Conservation (phyloP, 2,113 vertebrate genomes). For the Dissostichus mawsoni region DNA sequence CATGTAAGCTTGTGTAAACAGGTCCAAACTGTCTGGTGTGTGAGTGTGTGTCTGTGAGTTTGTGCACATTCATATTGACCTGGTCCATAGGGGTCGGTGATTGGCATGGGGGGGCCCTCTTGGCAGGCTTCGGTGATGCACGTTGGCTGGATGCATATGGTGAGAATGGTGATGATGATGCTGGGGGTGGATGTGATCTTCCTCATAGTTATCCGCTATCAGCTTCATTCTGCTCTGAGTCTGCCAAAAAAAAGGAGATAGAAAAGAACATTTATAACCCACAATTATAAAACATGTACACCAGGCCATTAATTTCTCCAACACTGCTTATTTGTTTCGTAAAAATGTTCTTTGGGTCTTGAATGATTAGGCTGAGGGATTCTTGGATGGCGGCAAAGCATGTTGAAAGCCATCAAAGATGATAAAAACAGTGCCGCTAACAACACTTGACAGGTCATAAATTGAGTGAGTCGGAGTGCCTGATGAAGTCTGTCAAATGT, state of each 20-base stretch:
- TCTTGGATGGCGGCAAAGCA: conserved; percentile 71
- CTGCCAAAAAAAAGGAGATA: conserved; percentile 74
- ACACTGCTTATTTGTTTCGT: conserved; percentile 36
- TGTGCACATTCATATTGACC: conserved; percentile 79
- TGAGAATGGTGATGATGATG: conserved; percentile 88
- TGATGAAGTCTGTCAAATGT: conserved; percentile 77
- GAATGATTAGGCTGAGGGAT: conserved; percentile 53
- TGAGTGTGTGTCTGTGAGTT: background rate
- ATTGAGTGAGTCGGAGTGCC: conserved; percentile 57
- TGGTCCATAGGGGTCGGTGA: conserved; percentile 94
- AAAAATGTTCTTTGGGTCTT: conserved; percentile 42
- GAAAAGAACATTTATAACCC: conserved; percentile 12
- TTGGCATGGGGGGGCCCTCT: conserved; percentile 88
- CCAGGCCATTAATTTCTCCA: conserved; percentile 10
- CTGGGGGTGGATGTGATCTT: conserved; percentile 91
- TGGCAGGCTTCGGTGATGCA: conserved; percentile 86
- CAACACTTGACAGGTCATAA: conserved; percentile 73
- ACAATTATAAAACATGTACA: conserved; percentile 17
- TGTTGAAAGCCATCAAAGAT: conserved; percentile 65
- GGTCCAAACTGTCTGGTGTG: conserved; percentile 16
- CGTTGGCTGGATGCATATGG: conserved; percentile 68
- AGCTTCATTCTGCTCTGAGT: conserved; percentile 98
- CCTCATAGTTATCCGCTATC: conserved; percentile 94
- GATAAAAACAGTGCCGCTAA: conserved; percentile 67
- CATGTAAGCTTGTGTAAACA: conserved; percentile 53